Base-by-base conservation (phyloP, 2,888 invertebrate species). In the Mellilla xanthometata region DNA sequence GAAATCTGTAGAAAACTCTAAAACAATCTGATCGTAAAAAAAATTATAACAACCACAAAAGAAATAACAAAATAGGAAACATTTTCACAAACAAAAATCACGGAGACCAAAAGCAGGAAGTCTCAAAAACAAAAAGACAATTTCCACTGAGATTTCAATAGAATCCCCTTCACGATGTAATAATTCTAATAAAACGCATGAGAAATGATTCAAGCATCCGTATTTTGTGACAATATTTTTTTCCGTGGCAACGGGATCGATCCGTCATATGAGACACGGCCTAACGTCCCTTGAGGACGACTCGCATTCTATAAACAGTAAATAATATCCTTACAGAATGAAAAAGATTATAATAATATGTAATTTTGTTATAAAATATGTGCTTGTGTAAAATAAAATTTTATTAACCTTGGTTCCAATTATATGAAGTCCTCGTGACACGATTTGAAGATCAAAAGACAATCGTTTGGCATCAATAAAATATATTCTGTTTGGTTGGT, bases 251-350 rank as follows among this genome's bases (percentile, higher is more conserved):
- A 67, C 62, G 60, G 62, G 64, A 65, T 72, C 83, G 76, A 88
- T 87, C 84, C 71, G 81, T 87, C 88, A 86, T 77, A 78, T 59
- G 68, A 69, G 68, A 75, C 58, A 59, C 50, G 58, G 58, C 54
- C 55, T 56, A 60, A 62, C 62, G 68, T 76, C 78, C 70, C 51
- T 59, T 49, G 72, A 68, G 75, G 62, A 60, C 65, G 33, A 23
- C 33, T 38, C 1, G 23, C 3, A 22, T 10, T 9, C 2, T 32
- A 28, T 12, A 9, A 41, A 32, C 32, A 47, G 40, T 46, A 40
- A 9, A 7, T 2, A 13, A 26, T 10, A 9, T 13, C 13, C 7
- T 4, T 6, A 19, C 6, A 4, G 3, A 19, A 19, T 19, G 19
- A 19, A 19, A 19, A 19, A 19, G 6, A 4, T 6, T n/a, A n/a